These are phyloP conservation scores for Mycetomoellerius zeteki DNA, from an alignment of 1,140 invertebrate genomes.

Conservation along the genomic window DNA sequence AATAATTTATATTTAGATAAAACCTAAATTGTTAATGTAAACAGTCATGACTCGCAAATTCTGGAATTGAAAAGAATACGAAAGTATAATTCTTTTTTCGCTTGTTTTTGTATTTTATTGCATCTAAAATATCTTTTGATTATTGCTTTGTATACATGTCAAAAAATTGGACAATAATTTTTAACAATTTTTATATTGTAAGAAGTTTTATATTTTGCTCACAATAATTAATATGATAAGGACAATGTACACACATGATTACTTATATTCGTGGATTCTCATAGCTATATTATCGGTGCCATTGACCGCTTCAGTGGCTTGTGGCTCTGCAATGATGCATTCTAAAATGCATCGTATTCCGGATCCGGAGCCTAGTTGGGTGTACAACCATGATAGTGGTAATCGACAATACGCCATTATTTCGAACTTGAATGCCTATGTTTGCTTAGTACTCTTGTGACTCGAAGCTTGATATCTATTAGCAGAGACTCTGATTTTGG, in stretches of 20 bases:
- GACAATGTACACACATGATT: not conserved
- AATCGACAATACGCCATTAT: slow-evolving; percentile 51
- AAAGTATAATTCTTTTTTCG: not conserved
- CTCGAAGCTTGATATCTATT: slow-evolving; percentile 12
- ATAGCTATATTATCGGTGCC: not conserved
- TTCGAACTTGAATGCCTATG: slow-evolving; percentile 31
- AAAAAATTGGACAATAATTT: not conserved
- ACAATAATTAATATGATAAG: not conserved
- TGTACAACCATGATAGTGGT: slow-evolving; percentile 20
- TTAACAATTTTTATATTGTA: too few relatives aligned
- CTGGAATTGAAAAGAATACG: not conserved
- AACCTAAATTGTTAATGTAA: not conserved
- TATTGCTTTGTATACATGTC: not conserved
- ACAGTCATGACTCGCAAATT: not conserved
- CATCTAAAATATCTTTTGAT: not conserved
- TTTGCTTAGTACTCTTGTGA: not conserved
- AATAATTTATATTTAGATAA: slow-evolving; percentile 2
- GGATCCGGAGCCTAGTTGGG: not conserved
- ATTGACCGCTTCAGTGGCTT: slow-evolving; percentile 3
- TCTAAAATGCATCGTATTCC: slow-evolving; percentile 29
- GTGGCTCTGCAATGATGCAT: slow-evolving; percentile 10
- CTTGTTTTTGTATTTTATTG: not conserved
- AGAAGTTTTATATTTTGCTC: too few relatives aligned
- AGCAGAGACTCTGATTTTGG: not conserved
- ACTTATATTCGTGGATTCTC: not conserved